Evolutionary conservation across 2,113 vertebrate species (phyloP).

Genomic region (Microcebus jonahi): DNA sequence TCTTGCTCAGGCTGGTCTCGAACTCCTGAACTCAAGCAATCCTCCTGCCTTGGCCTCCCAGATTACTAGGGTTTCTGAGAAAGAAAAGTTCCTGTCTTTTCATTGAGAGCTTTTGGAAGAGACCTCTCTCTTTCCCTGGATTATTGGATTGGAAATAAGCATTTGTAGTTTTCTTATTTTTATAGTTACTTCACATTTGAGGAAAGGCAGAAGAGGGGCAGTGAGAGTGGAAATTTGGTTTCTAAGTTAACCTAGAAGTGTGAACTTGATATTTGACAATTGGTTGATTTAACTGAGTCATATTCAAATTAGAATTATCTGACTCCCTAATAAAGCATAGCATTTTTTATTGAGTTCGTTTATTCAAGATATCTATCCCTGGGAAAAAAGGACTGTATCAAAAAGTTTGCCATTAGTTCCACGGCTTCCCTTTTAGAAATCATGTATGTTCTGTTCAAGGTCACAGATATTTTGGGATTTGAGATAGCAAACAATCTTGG

Average conservation of each 20-base stretch:
- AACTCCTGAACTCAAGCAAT: too few relatives aligned
- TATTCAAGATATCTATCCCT: neutral
- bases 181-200: neutral
- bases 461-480: slow-evolving; percentile 4
- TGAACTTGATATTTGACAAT: neutral
- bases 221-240: neutral
- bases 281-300: neutral
- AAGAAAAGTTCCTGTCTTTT: neutral
- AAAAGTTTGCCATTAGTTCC: neutral
- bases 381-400: neutral
- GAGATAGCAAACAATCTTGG: slow-evolving; percentile 7
- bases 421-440: slow-evolving; percentile 30
- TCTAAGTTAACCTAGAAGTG: neutral
- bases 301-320: neutral
- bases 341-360: neutral
- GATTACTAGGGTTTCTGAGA: neutral
- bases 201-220: neutral
- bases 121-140: neutral
- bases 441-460: slow-evolving; percentile 27
- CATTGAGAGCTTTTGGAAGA: neutral
- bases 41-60: too few relatives aligned
- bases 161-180: neutral
- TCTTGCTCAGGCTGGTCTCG: too few relatives aligned
- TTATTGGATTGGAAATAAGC: neutral
- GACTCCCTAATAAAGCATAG: neutral